A percentile compares a stretch with the other conserved stretches of the same genome.
phyloP scores from a whole-genome alignment of 2,113 vertebrate genomes.

The Poecilia latipinna region DNA sequence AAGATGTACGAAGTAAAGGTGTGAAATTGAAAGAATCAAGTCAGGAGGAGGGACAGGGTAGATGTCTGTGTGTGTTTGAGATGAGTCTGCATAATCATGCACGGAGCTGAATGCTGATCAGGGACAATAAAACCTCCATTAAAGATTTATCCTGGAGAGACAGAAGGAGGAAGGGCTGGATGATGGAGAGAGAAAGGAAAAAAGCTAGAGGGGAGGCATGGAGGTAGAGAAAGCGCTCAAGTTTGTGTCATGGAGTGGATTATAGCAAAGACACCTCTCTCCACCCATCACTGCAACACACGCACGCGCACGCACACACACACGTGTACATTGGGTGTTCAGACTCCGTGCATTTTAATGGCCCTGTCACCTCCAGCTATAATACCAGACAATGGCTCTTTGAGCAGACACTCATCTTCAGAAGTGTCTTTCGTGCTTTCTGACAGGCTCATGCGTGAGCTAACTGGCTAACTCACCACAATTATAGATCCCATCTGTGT shows the following conservation, averaged over 20 bases:
- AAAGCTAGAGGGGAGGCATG: conserved; percentile 21
- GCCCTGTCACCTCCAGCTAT: conserved; percentile 71
- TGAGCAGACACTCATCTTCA: conserved; percentile 69
- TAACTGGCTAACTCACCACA: conserved; percentile 67
- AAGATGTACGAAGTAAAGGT: conserved; percentile 18
- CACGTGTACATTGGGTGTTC: conserved; percentile 25
- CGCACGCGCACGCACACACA: conserved; percentile 3
- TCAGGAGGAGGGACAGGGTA: conserved; percentile 48
- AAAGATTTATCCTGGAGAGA: conserved; percentile 73
- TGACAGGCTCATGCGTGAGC: conserved; percentile 61
- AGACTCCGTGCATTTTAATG: conserved; percentile 72
- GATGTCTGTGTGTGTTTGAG: conserved; percentile 36
- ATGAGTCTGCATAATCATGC: conserved; percentile 65
- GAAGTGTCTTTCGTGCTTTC: conserved; percentile 60
- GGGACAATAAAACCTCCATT: conserved; percentile 74
- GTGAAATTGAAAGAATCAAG: conserved; percentile 47
- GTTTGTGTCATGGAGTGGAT: conserved; percentile 75
- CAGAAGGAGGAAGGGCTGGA: conserved; percentile 32
- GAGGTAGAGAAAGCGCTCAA: conserved; percentile 41
- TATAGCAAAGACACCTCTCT: conserved; percentile 66
- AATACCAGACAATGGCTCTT: conserved; percentile 72
- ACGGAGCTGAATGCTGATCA: conserved; percentile 68
- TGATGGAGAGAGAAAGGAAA: conserved; percentile 39
- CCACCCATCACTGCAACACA: conserved; percentile 35
- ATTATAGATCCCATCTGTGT: conserved; percentile 75